Base-by-base conservation (phyloP, 2,113 vertebrate species). In the Eulemur macaco region DNA sequence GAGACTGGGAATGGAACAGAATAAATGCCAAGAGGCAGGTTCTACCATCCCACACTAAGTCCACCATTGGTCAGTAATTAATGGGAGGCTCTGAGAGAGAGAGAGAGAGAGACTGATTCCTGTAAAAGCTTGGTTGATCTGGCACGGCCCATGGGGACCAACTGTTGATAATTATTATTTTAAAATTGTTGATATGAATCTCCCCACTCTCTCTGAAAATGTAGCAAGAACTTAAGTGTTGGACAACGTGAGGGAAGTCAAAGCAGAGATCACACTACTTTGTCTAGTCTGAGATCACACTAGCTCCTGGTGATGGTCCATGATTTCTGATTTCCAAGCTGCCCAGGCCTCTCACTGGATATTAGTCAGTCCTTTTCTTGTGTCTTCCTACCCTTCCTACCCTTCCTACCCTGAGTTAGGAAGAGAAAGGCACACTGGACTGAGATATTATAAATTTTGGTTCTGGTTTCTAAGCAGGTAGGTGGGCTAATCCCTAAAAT, bases 91-190 rank as follows among this genome's bases (percentile, higher is more conserved):
- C 2, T 25, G 68, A 63, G 25, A 47, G 13, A 63, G 50, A 64
- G 13, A 63, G 50, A 64, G 54, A 31, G 29, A 29, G 7, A 27
- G 29, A 64, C 8, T 20, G 31, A 66, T 71, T 95, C 60, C 82
- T 93, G 11, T 89, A 95, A 96, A 94, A 85, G 63, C 66, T 89
- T 52, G 17, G 45, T 92, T n/a, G 14, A 15, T 92, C 47, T 87
- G 34, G 34, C 54, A 63, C 15, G n/a, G 54, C 34, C 73, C 17
- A 14, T 4, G 3, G 60, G 71, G 34, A 93, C 76, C 68, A 60
- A 58, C n/a, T 42, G 31, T 71, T 73, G 31, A 39, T 56, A 63
- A 25, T 31, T 47, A 56, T 95, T 78, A 78, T 84, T 66, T 69
- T 78, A 64, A 86, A 37, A 90, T 27, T 56, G 20, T 42, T 84